These are phyloP conservation scores for Plotosus lineatus DNA, from an alignment of 2,113 vertebrate genomes.

Conservation along the genomic window DNA sequence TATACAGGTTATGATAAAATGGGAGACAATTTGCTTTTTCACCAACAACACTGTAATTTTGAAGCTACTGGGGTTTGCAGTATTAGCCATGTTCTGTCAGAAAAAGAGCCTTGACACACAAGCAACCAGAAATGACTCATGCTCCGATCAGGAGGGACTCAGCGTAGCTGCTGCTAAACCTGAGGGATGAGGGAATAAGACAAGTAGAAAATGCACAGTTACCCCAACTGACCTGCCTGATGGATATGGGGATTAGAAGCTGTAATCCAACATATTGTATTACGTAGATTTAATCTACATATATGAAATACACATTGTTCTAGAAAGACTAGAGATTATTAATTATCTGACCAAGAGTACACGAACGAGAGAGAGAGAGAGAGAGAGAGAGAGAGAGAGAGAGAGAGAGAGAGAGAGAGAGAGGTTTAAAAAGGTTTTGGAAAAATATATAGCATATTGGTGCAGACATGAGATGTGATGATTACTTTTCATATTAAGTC, in stretches of 20 bases:
- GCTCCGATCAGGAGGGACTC: background rate
- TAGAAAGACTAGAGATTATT: background rate
- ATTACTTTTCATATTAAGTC: slow-evolving; percentile 38
- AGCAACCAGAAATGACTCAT: slow-evolving; percentile 9
- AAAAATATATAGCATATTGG: background rate
- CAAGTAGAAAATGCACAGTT: background rate
- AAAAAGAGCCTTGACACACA: slow-evolving; percentile 15
- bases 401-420: background rate
- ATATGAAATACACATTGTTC: background rate
- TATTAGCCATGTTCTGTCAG: background rate
- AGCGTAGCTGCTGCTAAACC: background rate
- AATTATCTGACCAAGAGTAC: too few relatives aligned
- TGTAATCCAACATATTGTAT: background rate
- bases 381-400: too few relatives aligned
- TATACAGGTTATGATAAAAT: background rate
- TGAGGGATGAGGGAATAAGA: background rate
- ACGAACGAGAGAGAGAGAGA: background rate
- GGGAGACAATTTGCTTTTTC: background rate
- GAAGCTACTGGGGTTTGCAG: slow-evolving; percentile 2
- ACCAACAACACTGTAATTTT: background rate
- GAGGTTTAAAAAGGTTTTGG: background rate
- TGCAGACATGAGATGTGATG: slow-evolving; percentile 47
- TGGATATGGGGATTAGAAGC: background rate
- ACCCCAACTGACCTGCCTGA: background rate
- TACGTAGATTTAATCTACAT: background rate